These are phyloP conservation scores for Syngnathus typhle DNA, from an alignment of 2,113 vertebrate genomes.

Conservation along the genomic window DNA sequence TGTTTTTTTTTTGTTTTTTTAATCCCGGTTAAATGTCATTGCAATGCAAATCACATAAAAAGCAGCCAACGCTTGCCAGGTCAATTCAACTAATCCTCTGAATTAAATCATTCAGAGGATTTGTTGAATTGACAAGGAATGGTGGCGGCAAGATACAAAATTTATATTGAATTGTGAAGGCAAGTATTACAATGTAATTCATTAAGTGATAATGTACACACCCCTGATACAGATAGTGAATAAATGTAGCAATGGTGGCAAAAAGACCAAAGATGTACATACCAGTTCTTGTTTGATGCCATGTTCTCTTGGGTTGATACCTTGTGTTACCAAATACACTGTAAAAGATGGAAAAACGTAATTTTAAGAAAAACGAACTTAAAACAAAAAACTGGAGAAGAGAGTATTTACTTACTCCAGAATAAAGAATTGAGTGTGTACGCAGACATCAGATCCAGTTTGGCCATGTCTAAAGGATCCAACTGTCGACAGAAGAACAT, in stretches of 20 bases:
- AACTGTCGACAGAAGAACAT: constrained; percentile 65
- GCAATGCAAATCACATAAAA: too few relatives aligned
- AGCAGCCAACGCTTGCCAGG: not conserved
- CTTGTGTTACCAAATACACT: constrained; percentile 93
- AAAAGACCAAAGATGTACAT: constrained; percentile 36
- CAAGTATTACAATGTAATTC: not conserved
- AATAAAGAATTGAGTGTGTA: constrained; percentile 95
- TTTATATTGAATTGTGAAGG: not conserved
- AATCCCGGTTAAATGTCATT: too few relatives aligned
- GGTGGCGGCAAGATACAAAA: not conserved
- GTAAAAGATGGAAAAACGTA: constrained; percentile 24
- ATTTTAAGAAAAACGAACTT: not conserved
- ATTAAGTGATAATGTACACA: not conserved
- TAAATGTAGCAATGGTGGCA: not conserved
- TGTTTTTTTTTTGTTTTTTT: too few relatives aligned
- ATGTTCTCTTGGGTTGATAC: constrained; percentile 93
- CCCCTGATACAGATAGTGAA: not conserved
- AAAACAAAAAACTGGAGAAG: not conserved
- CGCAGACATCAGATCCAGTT: constrained; percentile 90
- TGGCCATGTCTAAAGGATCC: constrained; percentile 92
- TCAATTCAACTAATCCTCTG: not conserved
- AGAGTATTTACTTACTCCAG: constrained; percentile 83
- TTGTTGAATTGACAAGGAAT: not conserved
- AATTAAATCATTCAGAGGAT: not conserved
- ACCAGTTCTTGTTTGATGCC: constrained; percentile 95